These are phyloP conservation scores for Lynx canadensis DNA, from an alignment of 2,113 vertebrate species.

Conservation along the genomic window DNA sequence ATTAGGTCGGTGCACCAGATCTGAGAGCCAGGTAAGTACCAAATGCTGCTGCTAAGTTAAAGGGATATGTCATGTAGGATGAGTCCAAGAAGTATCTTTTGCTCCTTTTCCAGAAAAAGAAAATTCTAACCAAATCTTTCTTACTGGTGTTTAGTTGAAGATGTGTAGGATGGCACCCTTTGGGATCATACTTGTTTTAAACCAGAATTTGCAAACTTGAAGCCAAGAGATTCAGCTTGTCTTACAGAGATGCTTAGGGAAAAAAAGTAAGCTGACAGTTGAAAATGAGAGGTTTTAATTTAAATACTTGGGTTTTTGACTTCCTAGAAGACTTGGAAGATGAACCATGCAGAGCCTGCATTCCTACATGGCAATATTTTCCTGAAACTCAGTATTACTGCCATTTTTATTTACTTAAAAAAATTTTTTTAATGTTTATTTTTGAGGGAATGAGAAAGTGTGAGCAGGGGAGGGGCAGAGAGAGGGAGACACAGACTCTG, in stretches of 20 bases:
- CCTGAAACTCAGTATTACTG: not conserved
- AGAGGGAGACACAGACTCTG: no score
- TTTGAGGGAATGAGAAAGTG: no score
- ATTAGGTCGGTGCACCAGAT: not conserved
- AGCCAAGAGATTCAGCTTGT: not conserved
- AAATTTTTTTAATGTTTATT: no score
- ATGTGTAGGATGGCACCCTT: not conserved
- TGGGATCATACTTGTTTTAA: not conserved
- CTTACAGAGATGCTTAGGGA: not conserved
- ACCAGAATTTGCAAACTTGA: not conserved
- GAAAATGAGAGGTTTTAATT: not conserved
- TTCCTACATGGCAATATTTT: not conserved
- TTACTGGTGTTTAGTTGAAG: not conserved
- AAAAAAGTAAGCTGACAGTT: not conserved
- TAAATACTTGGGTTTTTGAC: not conserved
- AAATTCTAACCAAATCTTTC: not conserved
- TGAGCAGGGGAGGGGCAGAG: no score
- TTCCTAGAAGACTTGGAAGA: not conserved
- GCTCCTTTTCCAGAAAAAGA: not conserved
- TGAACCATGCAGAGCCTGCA: not conserved
- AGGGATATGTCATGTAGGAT: not conserved
- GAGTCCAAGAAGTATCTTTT: not conserved
- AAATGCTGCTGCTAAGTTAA: not conserved
- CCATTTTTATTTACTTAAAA: not conserved
- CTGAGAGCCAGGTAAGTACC: not conserved